Conservation (phyloP, 2,113 vertebrate species). For the Ivindomyrus marchei region DNA sequence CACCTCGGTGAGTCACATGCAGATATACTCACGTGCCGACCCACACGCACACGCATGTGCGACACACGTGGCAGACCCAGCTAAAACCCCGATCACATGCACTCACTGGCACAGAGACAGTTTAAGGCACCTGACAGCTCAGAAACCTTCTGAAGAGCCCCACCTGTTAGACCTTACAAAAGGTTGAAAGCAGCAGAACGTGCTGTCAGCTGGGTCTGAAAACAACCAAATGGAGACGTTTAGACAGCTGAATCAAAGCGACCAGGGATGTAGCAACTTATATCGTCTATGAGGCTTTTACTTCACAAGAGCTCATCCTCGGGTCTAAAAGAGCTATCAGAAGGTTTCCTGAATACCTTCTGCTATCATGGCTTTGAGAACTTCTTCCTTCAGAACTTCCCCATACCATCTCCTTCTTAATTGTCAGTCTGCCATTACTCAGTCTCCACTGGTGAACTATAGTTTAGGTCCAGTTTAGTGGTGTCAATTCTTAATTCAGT, state of each 20-base stretch:
- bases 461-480: not conserved
- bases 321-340: not conserved
- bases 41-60: not conserved
- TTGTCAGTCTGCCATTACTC: not conserved
- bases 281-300: not conserved
- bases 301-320: not conserved
- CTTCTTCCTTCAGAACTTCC: not conserved
- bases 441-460: not conserved
- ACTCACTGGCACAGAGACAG: not conserved
- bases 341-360: too few relatives aligned
- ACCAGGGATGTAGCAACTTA: not conserved
- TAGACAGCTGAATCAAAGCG: not conserved
- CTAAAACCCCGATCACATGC: not conserved
- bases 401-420: not conserved
- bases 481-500: not conserved
- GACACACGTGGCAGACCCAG: not conserved
- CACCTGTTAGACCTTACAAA: not conserved
- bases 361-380: not conserved
- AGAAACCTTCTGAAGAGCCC: not conserved
- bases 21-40: not conserved
- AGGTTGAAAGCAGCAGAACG: not conserved
- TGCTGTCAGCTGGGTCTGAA: not conserved
- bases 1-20: not conserved
- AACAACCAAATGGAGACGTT: not conserved
- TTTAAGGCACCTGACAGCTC: not conserved